phyloP scores from a whole-genome alignment of 2,888 invertebrate genomes.

The Bombylius discolor region DNA sequence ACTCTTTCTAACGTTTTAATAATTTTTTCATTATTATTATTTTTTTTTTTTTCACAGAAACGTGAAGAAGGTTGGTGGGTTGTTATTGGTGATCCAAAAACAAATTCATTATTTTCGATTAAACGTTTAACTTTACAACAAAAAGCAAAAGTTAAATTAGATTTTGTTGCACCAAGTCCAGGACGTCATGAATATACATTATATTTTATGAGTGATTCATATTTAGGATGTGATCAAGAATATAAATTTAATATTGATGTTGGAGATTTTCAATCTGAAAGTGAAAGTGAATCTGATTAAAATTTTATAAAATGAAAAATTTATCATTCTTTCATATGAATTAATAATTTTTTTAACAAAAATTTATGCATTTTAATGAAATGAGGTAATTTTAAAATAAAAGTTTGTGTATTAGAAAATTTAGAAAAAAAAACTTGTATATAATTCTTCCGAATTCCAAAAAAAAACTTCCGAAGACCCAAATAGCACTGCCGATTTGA shows the following conservation, averaged over 20 bases:
- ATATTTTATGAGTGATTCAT: conserved; percentile 99
- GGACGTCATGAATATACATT: conserved; percentile 85
- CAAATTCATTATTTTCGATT: conserved; percentile 89
- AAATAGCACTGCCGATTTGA: too few relatives aligned
- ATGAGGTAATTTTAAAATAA: too few relatives aligned
- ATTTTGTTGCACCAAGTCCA: conserved; percentile 80
- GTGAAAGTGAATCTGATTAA: conserved; percentile 44
- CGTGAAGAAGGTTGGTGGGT: conserved; percentile 96
- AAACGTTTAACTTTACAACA: conserved; percentile 91
- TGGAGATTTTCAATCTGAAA: conserved; percentile 57
- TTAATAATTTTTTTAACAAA: too few relatives aligned
- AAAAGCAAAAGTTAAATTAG: conserved; percentile 61
- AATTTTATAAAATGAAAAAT: too few relatives aligned
- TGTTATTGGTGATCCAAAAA: conserved; percentile 91
- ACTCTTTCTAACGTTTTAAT: background rate
- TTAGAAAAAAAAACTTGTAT: too few relatives aligned
- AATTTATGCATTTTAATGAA: too few relatives aligned
- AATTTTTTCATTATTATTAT: background rate
- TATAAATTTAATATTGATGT: conserved; percentile 85
- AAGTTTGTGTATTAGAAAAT: too few relatives aligned
- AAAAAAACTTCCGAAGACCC: too few relatives aligned
- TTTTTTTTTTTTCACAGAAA: conserved; percentile 44
- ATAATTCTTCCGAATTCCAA: too few relatives aligned
- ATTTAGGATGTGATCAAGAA: conserved; percentile 98
- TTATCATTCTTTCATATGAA: too few relatives aligned